Evolutionary conservation across 1,140 invertebrate genomes (phyloP).

Genomic region (Anadara kagoshimensis): DNA sequence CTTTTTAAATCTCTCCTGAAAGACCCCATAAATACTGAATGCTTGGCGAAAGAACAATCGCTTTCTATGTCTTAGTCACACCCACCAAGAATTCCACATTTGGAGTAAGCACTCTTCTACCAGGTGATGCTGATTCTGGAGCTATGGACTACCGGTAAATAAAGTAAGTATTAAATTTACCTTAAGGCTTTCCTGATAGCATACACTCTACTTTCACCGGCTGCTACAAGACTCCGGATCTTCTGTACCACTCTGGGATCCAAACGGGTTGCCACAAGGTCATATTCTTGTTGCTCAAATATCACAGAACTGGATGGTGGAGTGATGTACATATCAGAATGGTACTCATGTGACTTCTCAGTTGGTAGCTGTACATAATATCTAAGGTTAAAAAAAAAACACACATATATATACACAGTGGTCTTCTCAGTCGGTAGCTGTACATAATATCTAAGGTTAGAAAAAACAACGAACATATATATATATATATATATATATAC

Average conservation of each 20-base stretch:
- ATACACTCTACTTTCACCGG: conserved; percentile 68
- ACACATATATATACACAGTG: too few relatives aligned
- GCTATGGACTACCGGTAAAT: too few relatives aligned
- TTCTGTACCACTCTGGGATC: conserved; percentile 68
- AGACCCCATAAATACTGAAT: too few relatives aligned
- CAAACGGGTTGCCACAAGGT: conserved; percentile 42
- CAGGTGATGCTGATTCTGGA: too few relatives aligned
- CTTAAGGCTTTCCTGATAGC: conserved; percentile 68
- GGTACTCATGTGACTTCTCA: conserved; percentile 71
- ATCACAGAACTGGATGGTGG: background rate
- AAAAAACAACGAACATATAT: too few relatives aligned
- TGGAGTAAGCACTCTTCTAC: too few relatives aligned
- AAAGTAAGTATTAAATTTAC: too few relatives aligned
- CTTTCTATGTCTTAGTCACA: too few relatives aligned
- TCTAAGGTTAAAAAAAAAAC: conserved; percentile 37
- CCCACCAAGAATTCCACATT: too few relatives aligned
- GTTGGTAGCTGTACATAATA: conserved; percentile 73
- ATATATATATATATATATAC: too few relatives aligned
- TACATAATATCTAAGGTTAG: conserved; percentile 65
- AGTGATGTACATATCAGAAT: conserved; percentile 43
- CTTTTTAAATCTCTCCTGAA: too few relatives aligned
- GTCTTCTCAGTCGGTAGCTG: conserved; percentile 71
- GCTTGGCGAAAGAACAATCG: too few relatives aligned
- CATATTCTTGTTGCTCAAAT: background rate
- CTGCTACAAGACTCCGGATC: conserved; percentile 70